Evolutionary conservation across 1,140 invertebrate species (phyloP).

Genomic region (Trialeurodes vaporariorum): DNA sequence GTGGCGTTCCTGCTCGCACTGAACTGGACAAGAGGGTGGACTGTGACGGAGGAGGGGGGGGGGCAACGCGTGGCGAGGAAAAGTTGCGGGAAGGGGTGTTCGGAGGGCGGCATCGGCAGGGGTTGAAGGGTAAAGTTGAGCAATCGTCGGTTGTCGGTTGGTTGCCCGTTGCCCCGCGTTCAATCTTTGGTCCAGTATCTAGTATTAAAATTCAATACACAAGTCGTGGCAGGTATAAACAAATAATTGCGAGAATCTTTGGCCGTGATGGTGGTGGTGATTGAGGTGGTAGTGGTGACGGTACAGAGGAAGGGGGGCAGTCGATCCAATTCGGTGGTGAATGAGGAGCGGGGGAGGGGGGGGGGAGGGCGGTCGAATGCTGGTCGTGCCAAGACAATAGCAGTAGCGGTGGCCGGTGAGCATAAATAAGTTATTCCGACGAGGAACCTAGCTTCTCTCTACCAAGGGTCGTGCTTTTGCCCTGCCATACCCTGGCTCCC

Average conservation of each 20-base stretch:
- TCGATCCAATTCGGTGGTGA: no score
- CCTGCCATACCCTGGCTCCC: background rate
- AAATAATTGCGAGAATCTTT: background rate
- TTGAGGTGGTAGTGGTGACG: background rate
- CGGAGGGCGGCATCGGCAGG: no score
- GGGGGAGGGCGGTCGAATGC: no score
- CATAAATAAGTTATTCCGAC: background rate
- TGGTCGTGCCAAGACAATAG: background rate
- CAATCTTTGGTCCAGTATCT: background rate
- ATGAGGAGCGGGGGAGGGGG: no score
- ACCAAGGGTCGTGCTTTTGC: background rate
- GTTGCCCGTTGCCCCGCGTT: background rate
- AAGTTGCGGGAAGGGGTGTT: background rate
- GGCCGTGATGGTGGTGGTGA: no score
- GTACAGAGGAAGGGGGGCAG: background rate
- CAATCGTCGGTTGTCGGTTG: no score
- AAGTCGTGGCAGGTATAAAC: background rate
- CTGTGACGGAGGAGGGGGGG: background rate
- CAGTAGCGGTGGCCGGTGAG: background rate
- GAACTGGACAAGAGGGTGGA: no score
- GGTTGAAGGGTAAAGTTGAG: no score
- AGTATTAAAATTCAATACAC: slow-evolving; percentile 1
- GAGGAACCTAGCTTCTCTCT: no score
- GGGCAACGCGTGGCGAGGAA: background rate
- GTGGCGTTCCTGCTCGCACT: no score